These are phyloP conservation scores for Cyclargus thomasi DNA, from an alignment of 1,140 invertebrate genomes.

Conservation along the genomic window DNA sequence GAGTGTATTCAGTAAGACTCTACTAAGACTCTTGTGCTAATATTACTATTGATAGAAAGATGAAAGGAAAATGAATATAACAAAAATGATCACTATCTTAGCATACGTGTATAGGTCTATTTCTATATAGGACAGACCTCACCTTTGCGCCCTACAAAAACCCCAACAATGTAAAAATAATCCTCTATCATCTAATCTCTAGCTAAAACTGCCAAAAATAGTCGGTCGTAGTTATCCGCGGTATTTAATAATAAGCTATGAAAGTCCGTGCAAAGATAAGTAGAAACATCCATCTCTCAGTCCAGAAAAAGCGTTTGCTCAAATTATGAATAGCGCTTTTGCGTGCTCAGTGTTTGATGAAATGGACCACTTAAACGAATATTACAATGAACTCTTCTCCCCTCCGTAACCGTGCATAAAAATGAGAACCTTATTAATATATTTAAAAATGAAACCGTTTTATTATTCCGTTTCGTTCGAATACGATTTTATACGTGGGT, in stretches of 20 bases:
- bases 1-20: too few species aligned
- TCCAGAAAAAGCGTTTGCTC: conserved; percentile 41
- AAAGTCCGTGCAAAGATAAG: background rate
- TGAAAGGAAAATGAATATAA: too few species aligned
- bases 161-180: too few species aligned
- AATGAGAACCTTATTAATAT: conserved; percentile 27
- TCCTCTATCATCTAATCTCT: too few species aligned
- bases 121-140: too few species aligned
- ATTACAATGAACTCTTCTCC: conserved; percentile 33
- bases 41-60: too few species aligned
- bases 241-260: background rate
- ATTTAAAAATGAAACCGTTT: conserved; percentile 18
- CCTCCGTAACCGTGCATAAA: conserved; percentile 36
- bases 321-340: conserved; percentile 52
- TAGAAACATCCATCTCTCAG: conserved; percentile 26
- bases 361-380: conserved; percentile 38
- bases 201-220: too few species aligned
- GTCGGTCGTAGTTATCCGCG: too few species aligned
- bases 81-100: too few species aligned
- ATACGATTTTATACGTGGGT: background rate
- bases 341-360: conserved; percentile 47
- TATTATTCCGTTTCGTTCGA: conserved; percentile 9
- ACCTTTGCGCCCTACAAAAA: too few species aligned
- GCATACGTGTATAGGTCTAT: too few species aligned
- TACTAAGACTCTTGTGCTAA: too few species aligned